Evolutionary conservation across 2,113 vertebrate species (phyloP), one percentile per base, ranked within the genome.

Genomic region (Hyperopisus bebe): DNA sequence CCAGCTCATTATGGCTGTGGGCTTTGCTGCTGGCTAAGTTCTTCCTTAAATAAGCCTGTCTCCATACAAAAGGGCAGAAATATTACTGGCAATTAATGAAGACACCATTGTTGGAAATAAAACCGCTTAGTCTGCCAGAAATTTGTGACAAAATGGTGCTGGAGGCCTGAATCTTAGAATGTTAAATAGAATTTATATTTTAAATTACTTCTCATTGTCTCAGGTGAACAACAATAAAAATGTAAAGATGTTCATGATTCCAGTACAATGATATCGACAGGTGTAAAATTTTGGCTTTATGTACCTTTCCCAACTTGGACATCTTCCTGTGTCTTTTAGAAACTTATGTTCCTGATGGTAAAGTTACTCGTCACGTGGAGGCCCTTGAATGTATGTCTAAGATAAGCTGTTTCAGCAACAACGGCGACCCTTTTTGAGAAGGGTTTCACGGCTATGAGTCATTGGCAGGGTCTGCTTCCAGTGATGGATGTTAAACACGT

Each of bases 401-500:
- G 74, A 80, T 35, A 80, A 39, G 74, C 35, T 80, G 74, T 80
- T 35, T 35, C 74, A 80, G 74, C 74, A 80, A 8, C 70, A 77
- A 35, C 31, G 2, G 35, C 15, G 70, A 77, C 74, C 62, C 74
- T 80, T 80, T 21, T 19, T 42, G 35, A 42, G 74, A 39, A 42
- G 74, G 74, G 15, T 42, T 80, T 70, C 62, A 31, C 27, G 1
- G 62, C 62, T 70, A 31, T 70, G 62, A 70, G n/a, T 70, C 62
- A 70, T 31, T 11, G 62, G 62, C n/a, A 70, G 62, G 62, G 62
- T 70, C 62, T 70, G 74, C 19, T 42, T 80, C 35, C 74, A 39
- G 13, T 80, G 74, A 80, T 80, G 74, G 74, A 80, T 80, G 74
- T 80, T 80, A 80, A 80, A 80, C 74, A 42, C 74, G 74, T 80